Conservation (phyloP, 2,888 invertebrate genomes). For the Tridacna gigas region DNA sequence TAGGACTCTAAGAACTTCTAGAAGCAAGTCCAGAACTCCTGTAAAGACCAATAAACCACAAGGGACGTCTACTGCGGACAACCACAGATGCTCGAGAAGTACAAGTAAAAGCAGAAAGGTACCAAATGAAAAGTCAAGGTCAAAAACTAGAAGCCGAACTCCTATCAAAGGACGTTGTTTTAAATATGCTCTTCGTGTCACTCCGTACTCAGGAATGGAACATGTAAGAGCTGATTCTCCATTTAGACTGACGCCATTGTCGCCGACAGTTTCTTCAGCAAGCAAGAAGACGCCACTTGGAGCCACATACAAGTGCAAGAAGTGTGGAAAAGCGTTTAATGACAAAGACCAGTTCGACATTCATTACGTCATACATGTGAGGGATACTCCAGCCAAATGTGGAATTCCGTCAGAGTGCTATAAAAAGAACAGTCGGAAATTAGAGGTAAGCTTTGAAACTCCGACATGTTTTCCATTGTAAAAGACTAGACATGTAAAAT, state of each 20-base stretch:
- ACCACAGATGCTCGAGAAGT: no score
- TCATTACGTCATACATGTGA: conserved; percentile 43
- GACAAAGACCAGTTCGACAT: conserved; percentile 45
- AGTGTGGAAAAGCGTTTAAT: conserved; percentile 47
- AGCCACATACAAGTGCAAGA: conserved; percentile 33
- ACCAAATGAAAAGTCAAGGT: not conserved
- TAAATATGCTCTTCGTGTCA: conserved; percentile 10
- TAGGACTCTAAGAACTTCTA: not conserved
- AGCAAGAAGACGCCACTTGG: not conserved
- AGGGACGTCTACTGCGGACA: not conserved
- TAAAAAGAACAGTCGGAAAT: conserved; percentile 24
- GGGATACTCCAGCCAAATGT: conserved; percentile 49
- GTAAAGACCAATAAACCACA: not conserved
- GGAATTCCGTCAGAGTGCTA: conserved; percentile 21
- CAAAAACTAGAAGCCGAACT: conserved; percentile 14
- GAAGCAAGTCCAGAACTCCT: conserved; percentile 3
- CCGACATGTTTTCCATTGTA: not conserved
- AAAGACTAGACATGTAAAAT: not conserved
- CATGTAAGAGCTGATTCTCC: conserved; percentile 11
- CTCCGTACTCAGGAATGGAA: not conserved
- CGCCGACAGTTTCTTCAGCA: not conserved
- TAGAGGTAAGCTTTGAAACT: conserved; percentile 25
- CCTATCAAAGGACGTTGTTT: not conserved
- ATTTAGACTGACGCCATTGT: conserved; percentile 12
- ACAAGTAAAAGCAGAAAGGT: no score